A percentile compares a stretch with the other conserved stretches of the same genome.
These are phyloP conservation scores for Acanthurus lineatus DNA, from an alignment of 2,797 vertebrate species.

Conservation along the genomic window DNA sequence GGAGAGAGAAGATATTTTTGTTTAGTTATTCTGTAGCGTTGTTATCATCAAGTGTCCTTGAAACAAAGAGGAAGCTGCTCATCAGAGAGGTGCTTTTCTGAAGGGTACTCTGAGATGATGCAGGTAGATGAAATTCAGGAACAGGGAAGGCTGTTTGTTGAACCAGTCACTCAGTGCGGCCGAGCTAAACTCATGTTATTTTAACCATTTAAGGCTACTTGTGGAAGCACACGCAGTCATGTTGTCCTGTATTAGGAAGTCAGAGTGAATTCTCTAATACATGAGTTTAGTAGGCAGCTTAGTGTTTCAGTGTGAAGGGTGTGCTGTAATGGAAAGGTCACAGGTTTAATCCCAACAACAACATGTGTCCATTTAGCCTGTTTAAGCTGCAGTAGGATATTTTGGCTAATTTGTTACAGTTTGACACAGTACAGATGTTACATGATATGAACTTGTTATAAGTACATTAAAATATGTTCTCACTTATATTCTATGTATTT, in stretches of 20 bases:
- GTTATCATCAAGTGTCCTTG: background rate
- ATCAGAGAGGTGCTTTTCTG: constrained; percentile 8
- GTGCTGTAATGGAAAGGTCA: background rate
- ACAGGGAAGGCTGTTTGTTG: background rate
- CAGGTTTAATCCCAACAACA: background rate
- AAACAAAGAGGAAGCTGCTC: constrained; percentile 6
- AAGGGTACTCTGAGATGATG: background rate
- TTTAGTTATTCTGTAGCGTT: background rate
- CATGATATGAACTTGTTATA: too few species aligned
- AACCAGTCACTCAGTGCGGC: background rate
- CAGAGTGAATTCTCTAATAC: background rate
- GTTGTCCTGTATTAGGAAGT: background rate
- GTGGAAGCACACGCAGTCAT: background rate
- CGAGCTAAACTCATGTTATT: background rate
- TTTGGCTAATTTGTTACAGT: background rate
- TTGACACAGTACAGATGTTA: background rate
- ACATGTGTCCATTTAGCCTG: background rate
- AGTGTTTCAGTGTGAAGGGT: background rate
- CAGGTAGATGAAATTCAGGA: background rate
- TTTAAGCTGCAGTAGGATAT: background rate
- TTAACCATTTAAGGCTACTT: background rate
- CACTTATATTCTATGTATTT: background rate
- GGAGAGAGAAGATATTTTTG: background rate
- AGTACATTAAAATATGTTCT: background rate
- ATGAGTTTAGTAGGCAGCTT: background rate